Evolutionary conservation across 2,113 vertebrate genomes (phyloP).

Genomic region (Balaenoptera acutorostrata): DNA sequence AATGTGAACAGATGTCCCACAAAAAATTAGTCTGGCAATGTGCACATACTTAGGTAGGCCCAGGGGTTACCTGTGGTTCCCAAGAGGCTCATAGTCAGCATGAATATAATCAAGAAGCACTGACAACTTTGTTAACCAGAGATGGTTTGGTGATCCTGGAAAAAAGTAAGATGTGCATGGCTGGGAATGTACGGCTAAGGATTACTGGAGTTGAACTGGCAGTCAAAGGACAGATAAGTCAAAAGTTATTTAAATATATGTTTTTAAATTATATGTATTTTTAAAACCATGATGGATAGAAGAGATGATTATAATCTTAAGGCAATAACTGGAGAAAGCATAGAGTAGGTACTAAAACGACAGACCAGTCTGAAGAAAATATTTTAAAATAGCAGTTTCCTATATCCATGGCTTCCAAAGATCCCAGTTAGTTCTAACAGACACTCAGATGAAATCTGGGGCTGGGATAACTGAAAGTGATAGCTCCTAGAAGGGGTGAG

Average conservation of each 20-base stretch:
- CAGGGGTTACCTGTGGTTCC: neutral
- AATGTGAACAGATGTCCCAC: constrained; percentile 34
- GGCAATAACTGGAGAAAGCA: neutral
- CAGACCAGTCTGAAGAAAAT: neutral
- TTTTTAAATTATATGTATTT: neutral
- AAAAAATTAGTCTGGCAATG: neutral
- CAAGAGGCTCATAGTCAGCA: constrained; percentile 33
- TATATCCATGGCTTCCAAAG: neutral
- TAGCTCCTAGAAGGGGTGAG: neutral
- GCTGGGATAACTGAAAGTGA: neutral
- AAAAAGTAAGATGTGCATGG: neutral
- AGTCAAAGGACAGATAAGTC: neutral
- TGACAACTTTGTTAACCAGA: constrained; percentile 12
- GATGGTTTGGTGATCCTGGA: neutral
- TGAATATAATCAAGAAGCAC: neutral
- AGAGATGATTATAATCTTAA: neutral
- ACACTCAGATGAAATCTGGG: neutral
- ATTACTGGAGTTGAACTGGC: neutral
- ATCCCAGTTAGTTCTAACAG: neutral
- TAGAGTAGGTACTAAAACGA: neutral
- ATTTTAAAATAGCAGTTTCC: neutral
- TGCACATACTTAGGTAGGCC: neutral
- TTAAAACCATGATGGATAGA: neutral
- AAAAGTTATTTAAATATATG: neutral
- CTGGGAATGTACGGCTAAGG: neutral